These are phyloP conservation scores for Minunthozetes semirufus DNA, from an alignment of 2,888 invertebrate species.

Conservation along the genomic window DNA sequence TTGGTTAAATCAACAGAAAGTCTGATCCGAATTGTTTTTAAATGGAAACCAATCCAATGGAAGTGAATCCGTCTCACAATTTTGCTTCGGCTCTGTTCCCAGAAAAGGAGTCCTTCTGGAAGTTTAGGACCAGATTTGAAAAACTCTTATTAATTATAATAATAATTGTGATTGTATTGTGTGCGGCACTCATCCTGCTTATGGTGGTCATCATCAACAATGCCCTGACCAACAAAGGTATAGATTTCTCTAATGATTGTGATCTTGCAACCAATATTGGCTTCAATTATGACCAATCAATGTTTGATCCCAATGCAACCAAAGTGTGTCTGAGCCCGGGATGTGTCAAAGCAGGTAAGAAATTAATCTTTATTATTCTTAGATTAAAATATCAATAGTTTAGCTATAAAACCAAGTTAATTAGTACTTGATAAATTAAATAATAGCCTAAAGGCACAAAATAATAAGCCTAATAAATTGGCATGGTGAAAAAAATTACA, in stretches of 20 bases:
- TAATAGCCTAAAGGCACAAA: too few species aligned
- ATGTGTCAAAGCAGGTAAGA: conserved; percentile 38
- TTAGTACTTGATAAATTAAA: too few species aligned
- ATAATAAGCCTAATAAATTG: too few species aligned
- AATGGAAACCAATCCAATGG: conserved; percentile 24
- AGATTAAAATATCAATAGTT: too few species aligned
- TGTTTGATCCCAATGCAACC: conserved; percentile 13
- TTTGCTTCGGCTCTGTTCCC: conserved; percentile 27
- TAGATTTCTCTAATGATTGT: conserved; percentile 12
- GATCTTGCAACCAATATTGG: conserved; percentile 15
- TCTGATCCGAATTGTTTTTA: neutral
- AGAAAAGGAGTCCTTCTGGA: conserved; percentile 32
- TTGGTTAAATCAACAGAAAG: neutral
- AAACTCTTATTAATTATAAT: conserved; percentile 21
- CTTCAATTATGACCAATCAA: conserved; percentile 9
- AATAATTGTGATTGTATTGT: conserved; percentile 27
- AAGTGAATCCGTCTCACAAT: conserved; percentile 24
- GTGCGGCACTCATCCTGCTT: conserved; percentile 27
- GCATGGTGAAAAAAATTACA: too few species aligned
- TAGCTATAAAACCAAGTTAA: too few species aligned
- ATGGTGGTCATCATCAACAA: conserved; percentile 7
- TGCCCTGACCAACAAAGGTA: neutral
- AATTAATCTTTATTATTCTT: too few species aligned
- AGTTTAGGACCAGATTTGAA: conserved; percentile 34
- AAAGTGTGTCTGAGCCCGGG: conserved; percentile 34